phyloP scores from a whole-genome alignment of 2,113 vertebrate species.

The Mesoclemmys tuberculata region DNA sequence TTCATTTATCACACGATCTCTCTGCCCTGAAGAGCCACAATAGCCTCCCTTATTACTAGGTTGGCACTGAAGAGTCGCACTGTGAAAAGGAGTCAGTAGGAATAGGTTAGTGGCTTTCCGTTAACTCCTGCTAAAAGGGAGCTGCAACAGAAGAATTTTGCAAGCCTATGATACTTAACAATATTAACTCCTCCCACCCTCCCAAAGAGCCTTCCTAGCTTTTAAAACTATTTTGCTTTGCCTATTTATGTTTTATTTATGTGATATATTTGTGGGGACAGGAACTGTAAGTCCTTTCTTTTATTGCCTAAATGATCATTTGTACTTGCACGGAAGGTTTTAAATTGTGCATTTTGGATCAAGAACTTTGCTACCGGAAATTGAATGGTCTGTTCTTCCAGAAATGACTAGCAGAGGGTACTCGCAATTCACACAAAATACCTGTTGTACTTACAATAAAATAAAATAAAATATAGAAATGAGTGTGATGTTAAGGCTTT shows the following conservation, averaged over 20 bases:
- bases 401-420: neutral
- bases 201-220: neutral
- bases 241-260: neutral
- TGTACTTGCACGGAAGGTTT: neutral
- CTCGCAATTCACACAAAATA: fast-evolving
- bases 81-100: neutral
- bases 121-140: neutral
- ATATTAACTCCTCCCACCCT: neutral
- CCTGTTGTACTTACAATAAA: neutral
- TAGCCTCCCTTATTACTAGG: neutral
- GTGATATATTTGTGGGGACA: neutral
- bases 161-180: neutral
- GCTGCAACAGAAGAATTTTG: neutral
- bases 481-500: neutral
- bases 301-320: neutral
- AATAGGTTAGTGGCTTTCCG: neutral
- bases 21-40: neutral
- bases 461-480: neutral
- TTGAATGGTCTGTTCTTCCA: neutral
- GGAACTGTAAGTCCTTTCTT: neutral
- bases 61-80: neutral
- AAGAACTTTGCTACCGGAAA: neutral
- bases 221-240: neutral
- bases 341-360: neutral
- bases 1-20: neutral